Evolutionary conservation across 2,113 vertebrate species (phyloP), one percentile per base, ranked within the genome.

Genomic region (Pelvicachromis taeniatus): DNA sequence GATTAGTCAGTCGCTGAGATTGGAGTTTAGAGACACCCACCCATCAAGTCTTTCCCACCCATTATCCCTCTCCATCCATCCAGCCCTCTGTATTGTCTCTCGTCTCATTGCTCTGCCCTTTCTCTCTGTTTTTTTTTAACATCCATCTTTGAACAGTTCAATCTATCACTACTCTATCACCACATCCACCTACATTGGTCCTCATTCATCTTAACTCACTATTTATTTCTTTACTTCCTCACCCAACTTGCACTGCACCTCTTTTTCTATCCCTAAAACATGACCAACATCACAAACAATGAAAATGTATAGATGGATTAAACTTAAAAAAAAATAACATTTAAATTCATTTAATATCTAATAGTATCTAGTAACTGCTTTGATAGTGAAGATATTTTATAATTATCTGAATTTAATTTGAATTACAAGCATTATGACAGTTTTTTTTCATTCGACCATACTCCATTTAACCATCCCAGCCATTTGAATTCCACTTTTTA

Each of bases 91-190:
- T 56, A 87, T 84, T 86, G 79, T 88, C 88, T 89, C 52, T 78
- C 5, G 38, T 83, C 84, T 88, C 86, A 80, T 75, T 55, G 81
- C 26, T 88, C 86, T 83, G 75, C 78, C 58, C 68, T 86, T 78
- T 84, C 56, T 14, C 52, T 84, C 6, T 23, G n/a, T 65, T 29
- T 77, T 78, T 19, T n/a, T 75, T 75, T 16, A 70, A 79, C 82
- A 91, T 91, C 73, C 33, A 11, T 93, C 87, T 87, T 83, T 59
- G 65, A 83, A 68, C 14, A 40, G 58, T 70, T 68, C 59, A 2
- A 80, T 91, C 77, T 75, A 88, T 91, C 90, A 85, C 84, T 65
- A 12, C 83, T 88, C 55, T 86, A 86, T 87, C 77, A 45, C 85
- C 78, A 65, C 52, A 81, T 78, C 58, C 59, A 17, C 65, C 56